These are phyloP conservation scores for Mallotus villosus DNA, from an alignment of 2,797 vertebrate species.

Conservation along the genomic window DNA sequence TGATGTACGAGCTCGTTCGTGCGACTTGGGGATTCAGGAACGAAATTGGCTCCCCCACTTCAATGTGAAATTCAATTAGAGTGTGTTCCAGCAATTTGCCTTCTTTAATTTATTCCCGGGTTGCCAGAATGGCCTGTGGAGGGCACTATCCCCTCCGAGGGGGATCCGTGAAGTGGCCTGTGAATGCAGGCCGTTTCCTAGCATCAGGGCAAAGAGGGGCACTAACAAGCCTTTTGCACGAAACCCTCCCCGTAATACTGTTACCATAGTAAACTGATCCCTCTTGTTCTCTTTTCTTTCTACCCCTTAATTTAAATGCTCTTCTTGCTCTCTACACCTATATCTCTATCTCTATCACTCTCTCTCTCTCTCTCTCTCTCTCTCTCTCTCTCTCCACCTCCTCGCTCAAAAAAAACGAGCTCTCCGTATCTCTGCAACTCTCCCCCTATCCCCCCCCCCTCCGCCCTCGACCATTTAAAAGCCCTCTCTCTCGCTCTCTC, in stretches of 20 bases:
- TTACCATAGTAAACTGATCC: background rate
- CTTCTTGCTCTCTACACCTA: too few relatives aligned
- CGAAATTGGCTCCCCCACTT: constrained; percentile 17
- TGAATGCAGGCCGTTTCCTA: background rate
- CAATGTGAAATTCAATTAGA: constrained; percentile 27
- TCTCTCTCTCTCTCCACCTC: too few relatives aligned
- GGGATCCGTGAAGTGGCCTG: background rate
- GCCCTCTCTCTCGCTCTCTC: background rate
- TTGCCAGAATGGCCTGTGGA: background rate
- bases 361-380: too few relatives aligned
- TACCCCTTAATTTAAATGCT: too few relatives aligned
- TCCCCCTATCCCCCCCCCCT: too few relatives aligned
- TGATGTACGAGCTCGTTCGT: constrained; percentile 9
- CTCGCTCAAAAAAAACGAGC: background rate
- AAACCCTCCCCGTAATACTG: background rate
- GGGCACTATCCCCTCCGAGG: background rate
- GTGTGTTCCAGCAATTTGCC: constrained; percentile 19
- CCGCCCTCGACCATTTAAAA: background rate
- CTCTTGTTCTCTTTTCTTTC: too few relatives aligned
- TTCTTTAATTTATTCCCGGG: constrained; percentile 19
- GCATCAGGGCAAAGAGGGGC: background rate
- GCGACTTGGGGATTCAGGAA: constrained; percentile 5
- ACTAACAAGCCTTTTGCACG: background rate
- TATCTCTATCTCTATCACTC: too few relatives aligned
- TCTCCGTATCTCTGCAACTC: background rate